Percentiles rank a stretch among this genome's conserved stretches.
Conservation (phyloP, 2,797 vertebrate genomes). For the Lagodon rhomboides region DNA sequence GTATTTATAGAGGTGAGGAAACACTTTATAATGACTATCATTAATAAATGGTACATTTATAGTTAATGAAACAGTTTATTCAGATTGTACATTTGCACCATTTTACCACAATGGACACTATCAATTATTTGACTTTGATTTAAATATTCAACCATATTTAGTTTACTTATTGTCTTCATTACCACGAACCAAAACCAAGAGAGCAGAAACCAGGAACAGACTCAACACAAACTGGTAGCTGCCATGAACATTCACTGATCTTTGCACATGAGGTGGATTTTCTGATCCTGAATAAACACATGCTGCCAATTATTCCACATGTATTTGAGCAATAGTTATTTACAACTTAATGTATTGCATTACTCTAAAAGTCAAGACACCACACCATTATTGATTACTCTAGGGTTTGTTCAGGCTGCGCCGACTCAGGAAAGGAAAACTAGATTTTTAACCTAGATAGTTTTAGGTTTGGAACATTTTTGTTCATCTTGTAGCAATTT, state of each 20-base stretch:
- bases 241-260: not conserved
- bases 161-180: not conserved
- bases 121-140: not conserved
- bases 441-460: not conserved
- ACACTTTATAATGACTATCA: too few relatives aligned
- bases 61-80: too few relatives aligned
- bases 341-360: not conserved
- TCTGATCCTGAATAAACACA: conserved; percentile 5
- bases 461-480: too few relatives aligned
- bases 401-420: not conserved
- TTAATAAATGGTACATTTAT: too few relatives aligned
- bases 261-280: not conserved
- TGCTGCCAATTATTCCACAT: not conserved
- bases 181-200: not conserved
- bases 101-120: not conserved
- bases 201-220: not conserved
- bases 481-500: not conserved
- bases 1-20: not conserved
- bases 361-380: not conserved
- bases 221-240: not conserved
- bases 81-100: not conserved
- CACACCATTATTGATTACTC: not conserved
- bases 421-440: not conserved
- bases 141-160: not conserved
- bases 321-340: not conserved